phyloP scores from a whole-genome alignment of 37 sponge, comb jelly and placozoan species.

The Diacarnus erythraeanus region DNA sequence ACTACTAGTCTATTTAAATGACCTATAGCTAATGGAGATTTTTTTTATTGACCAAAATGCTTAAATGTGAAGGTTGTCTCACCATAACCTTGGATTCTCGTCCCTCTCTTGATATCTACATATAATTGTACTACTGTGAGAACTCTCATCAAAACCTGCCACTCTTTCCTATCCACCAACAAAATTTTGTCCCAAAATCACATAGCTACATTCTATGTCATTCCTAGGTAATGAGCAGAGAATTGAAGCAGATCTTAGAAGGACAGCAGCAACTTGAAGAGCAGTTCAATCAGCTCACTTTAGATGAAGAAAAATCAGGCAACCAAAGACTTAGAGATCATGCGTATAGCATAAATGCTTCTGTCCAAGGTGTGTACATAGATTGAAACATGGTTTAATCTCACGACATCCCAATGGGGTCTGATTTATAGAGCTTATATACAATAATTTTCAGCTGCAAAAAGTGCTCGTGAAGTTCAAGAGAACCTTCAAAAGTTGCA shows the following conservation, averaged over 20 bases:
- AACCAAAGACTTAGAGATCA: slow-evolving; percentile 10
- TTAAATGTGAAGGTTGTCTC: no score
- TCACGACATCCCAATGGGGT: neutral
- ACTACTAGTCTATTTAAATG: no score
- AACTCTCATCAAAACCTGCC: no score
- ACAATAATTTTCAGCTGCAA: slow-evolving; percentile 39
- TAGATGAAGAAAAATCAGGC: slow-evolving; percentile 12
- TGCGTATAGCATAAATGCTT: slow-evolving; percentile 21
- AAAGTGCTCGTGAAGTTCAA: slow-evolving; percentile 36
- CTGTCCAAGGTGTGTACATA: slow-evolving; percentile 45
- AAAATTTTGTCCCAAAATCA: no score
- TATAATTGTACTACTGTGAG: no score
- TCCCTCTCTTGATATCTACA: no score
- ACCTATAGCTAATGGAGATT: no score
- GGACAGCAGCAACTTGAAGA: slow-evolving; percentile 74
- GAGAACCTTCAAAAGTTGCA: slow-evolving; percentile 72
- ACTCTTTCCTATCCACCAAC: no score
- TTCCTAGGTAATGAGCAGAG: slow-evolving; percentile 82
- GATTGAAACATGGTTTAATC: neutral
- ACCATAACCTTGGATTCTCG: no score
- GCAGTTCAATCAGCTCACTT: slow-evolving; percentile 29
- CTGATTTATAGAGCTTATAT: neutral
- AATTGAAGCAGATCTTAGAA: slow-evolving; percentile 76
- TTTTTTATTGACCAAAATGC: no score
- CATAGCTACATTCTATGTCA: no score